Base-by-base conservation (phyloP, 1,140 invertebrate genomes). In the Formica exsecta region DNA sequence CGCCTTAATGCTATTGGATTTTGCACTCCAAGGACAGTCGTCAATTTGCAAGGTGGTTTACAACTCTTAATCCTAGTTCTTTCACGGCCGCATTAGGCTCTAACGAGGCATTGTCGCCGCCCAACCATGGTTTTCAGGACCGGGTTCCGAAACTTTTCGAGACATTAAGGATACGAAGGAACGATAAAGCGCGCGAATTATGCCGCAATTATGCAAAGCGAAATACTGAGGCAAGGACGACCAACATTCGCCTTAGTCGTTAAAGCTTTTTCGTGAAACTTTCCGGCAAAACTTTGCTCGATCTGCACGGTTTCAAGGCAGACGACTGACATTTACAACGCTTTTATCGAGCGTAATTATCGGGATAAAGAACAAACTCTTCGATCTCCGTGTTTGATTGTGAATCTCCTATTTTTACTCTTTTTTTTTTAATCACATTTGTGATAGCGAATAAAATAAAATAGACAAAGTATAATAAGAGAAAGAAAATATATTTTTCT, bases 31-130 rank as follows among this genome's bases (percentile, higher is more conserved):
- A 48, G 57, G 73, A 61, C 73, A 71, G 65, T 89, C 85, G 68
- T 87, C 92, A 93, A 93, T 93, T 93, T 91, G 86, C 92, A 92
- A 87, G 91, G 88, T 90, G 87, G 92, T 91, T 92, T 91, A 91
- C 92, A 91, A 91, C 87, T 92, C 87, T 92, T 91, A 92, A 93
- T 93, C 92, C 91, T 89, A 88, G 89, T 91, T 92, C 90, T 92
- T 93, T 89, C 77, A 86, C 86, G 87, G 83, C 9, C 36, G 70
- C 81, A 89, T 92, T 89, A 88, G 68, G 87, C 80, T 85, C 92
- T 93, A 93, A 93, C 90, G 92, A 92, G 90, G 89, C 87, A 93
- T 93, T 92, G 91, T 93, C 89, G 91, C 73, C 86, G 57, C 68
- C 71, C 71, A 68, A 32, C 65, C 59, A 38, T 32, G 19, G 5